Conservation (phyloP, 2,797 vertebrate genomes). For the Sciurus carolinensis region DNA sequence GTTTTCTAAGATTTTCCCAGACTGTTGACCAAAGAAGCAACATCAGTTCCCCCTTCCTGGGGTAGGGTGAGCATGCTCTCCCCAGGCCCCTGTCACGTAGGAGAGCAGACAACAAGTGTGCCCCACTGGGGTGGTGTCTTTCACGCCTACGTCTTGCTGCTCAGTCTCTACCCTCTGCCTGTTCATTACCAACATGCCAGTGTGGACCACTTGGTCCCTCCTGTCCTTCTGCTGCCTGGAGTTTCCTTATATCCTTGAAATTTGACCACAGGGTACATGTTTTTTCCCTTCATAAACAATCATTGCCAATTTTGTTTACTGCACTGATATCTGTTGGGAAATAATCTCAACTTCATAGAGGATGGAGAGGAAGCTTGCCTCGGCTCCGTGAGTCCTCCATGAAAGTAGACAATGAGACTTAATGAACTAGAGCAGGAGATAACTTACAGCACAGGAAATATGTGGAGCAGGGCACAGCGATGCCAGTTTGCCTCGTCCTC, state of each 20-base stretch:
- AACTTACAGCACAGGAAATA: no score
- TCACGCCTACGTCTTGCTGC: neutral
- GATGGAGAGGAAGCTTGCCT: neutral
- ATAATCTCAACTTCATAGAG: neutral
- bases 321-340: neutral
- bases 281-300: neutral
- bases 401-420: neutral
- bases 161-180: no score
- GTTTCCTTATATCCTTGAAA: neutral
- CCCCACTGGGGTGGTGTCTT: no score
- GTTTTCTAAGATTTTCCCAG: neutral
- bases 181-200: neutral
- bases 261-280: neutral
- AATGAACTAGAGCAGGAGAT: neutral
- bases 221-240: no score
- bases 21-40: neutral
- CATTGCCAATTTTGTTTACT: neutral
- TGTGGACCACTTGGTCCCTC: no score
- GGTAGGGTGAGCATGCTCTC: no score
- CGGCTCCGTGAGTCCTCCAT: neutral
- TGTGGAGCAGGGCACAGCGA: no score
- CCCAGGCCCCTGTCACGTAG: neutral
- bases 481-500: neutral
- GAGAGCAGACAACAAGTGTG: neutral
- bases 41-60: no score